Percentiles rank a stretch among this genome's conserved stretches.
Conservation (phyloP, 2,888 invertebrate genomes). For the Odontomyia ornata region DNA sequence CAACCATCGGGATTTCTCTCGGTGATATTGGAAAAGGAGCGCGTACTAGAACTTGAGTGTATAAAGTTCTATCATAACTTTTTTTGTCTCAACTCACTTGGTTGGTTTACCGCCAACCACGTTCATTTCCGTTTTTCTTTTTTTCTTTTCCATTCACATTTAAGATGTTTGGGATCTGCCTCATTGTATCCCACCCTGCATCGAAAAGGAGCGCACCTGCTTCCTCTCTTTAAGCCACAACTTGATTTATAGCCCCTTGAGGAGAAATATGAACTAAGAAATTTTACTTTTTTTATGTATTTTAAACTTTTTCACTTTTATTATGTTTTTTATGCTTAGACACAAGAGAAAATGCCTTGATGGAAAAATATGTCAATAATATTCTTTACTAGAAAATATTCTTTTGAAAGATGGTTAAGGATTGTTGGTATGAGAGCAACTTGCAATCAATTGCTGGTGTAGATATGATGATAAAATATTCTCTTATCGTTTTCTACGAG, state of each 20-base stretch:
- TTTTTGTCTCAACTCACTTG: no score
- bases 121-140: neutral
- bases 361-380: conserved; percentile 31
- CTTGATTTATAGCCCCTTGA: conserved; percentile 30
- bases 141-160: neutral
- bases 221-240: conserved; percentile 1
- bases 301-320: conserved; percentile 13
- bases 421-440: no score
- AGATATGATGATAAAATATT: no score
- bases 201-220: conserved; percentile 19
- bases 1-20: conserved; percentile 4
- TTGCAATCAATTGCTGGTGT: no score
- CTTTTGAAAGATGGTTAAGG: neutral
- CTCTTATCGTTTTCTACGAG: no score
- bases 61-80: no score
- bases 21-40: neutral
- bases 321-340: neutral
- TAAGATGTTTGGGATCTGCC: neutral
- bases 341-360: neutral
- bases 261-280: conserved; percentile 34
- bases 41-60: no score
- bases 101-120: neutral
- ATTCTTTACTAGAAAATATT: neutral
- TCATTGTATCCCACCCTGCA: neutral
- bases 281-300: conserved; percentile 1